Conservation (phyloP, 2,888 invertebrate species). For the Cremastinae sp. region DNA sequence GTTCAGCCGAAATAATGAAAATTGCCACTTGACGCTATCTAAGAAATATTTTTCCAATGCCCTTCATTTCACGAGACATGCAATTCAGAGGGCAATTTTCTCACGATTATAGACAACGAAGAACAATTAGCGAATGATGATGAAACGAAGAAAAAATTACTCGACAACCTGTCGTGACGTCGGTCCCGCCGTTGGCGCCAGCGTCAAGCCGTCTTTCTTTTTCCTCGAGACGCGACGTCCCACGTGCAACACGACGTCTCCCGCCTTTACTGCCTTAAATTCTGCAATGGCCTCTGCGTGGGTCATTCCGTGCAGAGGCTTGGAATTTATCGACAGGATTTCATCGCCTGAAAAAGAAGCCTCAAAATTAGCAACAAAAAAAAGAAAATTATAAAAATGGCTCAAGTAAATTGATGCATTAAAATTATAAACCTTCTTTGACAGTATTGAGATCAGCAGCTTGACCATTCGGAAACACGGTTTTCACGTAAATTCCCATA, state of each 20-base stretch:
- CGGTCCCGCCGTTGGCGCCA: slow-evolving; percentile 65
- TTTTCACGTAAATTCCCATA: slow-evolving; percentile 94
- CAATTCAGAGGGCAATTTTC: neutral
- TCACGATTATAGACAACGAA: neutral
- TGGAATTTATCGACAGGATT: slow-evolving; percentile 90
- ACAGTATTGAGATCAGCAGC: slow-evolving; percentile 90
- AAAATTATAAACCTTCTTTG: slow-evolving; percentile 86
- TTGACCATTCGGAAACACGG: slow-evolving; percentile 92
- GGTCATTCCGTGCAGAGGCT: slow-evolving; percentile 88
- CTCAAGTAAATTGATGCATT: neutral
- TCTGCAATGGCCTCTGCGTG: slow-evolving; percentile 90
- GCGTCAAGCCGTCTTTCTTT: slow-evolving; percentile 71
- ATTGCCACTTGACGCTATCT: too few species aligned
- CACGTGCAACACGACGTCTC: slow-evolving; percentile 88
- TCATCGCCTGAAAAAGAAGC: slow-evolving; percentile 86
- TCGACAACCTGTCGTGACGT: slow-evolving; percentile 56
- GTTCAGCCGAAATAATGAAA: neutral
- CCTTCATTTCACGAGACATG: neutral
- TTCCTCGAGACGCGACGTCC: slow-evolving; percentile 81
- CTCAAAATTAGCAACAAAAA: neutral
- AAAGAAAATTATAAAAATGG: neutral
- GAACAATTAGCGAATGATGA: neutral
- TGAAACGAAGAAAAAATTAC: slow-evolving; percentile 18
- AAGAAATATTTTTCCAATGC: neutral
- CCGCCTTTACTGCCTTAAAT: slow-evolving; percentile 89